phyloP scores from a whole-genome alignment of 2,113 vertebrate genomes.

The Peromyscus leucopus region DNA sequence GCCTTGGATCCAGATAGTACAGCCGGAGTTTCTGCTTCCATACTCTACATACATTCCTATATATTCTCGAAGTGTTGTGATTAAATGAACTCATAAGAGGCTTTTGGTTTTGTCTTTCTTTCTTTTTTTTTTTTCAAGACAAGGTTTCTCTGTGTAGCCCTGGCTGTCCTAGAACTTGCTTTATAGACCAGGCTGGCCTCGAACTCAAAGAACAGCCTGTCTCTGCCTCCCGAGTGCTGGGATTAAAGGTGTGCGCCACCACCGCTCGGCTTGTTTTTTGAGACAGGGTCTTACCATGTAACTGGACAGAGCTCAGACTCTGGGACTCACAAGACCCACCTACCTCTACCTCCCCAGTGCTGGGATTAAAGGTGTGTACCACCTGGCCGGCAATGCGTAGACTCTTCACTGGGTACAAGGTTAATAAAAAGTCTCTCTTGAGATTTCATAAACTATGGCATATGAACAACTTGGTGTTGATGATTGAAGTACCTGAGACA shows the following conservation, averaged over 20 bases:
- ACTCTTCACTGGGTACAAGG: neutral
- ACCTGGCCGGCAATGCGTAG: neutral
- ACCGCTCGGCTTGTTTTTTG: too few relatives aligned
- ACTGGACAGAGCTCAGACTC: neutral
- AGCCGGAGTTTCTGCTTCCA: neutral
- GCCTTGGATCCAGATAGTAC: neutral
- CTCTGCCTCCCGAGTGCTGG: too few relatives aligned
- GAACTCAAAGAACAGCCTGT: too few relatives aligned
- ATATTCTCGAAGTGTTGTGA: neutral
- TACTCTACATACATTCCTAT: neutral
- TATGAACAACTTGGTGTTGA: neutral
- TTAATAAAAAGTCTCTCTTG: conserved; percentile 33
- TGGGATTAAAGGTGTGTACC: neutral
- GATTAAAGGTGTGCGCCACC: too few relatives aligned
- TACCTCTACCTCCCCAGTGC: neutral
- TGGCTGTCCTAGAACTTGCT: neutral
- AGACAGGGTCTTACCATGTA: neutral
- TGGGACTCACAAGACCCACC: neutral
- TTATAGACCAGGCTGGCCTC: too few relatives aligned
- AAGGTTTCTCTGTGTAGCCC: neutral
- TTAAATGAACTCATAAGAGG: neutral
- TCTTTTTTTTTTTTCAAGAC: neutral
- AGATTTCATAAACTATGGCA: neutral
- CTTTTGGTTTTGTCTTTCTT: neutral
- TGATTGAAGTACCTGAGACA: too few relatives aligned